Evolutionary conservation across 2,113 vertebrate species (phyloP).

Genomic region (Formicarius rufipectus): DNA sequence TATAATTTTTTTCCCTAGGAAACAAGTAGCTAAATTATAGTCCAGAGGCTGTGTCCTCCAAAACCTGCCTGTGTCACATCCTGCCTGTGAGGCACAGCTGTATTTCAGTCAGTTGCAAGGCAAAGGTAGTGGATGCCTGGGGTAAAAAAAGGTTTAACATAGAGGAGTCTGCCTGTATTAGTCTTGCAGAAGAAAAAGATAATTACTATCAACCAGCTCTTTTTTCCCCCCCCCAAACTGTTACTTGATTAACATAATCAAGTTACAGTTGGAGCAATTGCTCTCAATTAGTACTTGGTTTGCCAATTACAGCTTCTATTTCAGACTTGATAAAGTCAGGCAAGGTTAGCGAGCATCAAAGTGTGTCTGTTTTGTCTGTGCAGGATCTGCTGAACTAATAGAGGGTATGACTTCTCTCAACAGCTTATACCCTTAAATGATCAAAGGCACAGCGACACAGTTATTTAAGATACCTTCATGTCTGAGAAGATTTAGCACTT

Average conservation of each 20-base stretch:
- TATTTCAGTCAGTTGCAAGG: not conserved
- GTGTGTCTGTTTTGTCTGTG: not conserved
- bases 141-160: not conserved
- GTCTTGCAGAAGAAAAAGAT: not conserved
- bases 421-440: not conserved
- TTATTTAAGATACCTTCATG: not conserved
- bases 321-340: not conserved
- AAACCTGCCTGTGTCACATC: not conserved
- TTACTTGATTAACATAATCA: not conserved
- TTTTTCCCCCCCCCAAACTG: not conserved
- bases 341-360: not conserved
- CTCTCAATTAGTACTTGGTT: not conserved
- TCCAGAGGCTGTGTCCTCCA: not conserved
- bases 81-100: not conserved
- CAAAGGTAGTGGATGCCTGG: not conserved
- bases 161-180: not conserved
- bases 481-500: not conserved
- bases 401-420: not conserved
- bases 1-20: rapidly evolving
- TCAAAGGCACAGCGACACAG: not conserved
- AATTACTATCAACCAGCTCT: not conserved
- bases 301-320: not conserved
- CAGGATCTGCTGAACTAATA: not conserved
- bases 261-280: not conserved
- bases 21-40: not conserved